Evolutionary conservation across 2,888 invertebrate species (phyloP).

Genomic region (Hydrotaea diabolus): DNA sequence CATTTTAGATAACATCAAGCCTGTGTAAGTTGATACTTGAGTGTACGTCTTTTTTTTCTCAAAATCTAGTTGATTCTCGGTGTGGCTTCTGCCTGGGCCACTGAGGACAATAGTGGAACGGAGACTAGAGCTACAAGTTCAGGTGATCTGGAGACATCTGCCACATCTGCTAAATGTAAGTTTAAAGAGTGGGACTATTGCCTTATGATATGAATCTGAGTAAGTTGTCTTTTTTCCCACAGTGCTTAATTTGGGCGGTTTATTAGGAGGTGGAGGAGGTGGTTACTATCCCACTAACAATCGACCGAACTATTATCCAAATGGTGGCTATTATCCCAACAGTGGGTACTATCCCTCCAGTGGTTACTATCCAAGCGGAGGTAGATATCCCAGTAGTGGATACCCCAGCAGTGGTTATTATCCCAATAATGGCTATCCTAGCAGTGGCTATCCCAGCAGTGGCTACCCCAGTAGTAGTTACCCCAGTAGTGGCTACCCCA

Average conservation of each 20-base stretch:
- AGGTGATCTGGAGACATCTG: constrained; percentile 75
- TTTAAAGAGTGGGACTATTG: constrained; percentile 10
- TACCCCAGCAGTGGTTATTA: constrained; percentile 52
- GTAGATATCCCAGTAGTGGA: constrained; percentile 53
- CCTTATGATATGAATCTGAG: background rate
- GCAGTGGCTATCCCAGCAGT: constrained; percentile 68
- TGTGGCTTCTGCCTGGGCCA: constrained; percentile 2
- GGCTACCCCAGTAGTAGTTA: constrained; percentile 72
- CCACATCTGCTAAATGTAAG: constrained; percentile 78
- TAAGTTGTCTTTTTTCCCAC: constrained; percentile 25
- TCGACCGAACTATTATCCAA: constrained; percentile 36
- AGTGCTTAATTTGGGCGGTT: constrained; percentile 81
- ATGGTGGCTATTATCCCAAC: constrained; percentile 21
- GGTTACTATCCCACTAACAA: constrained; percentile 67
- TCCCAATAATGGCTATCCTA: constrained; percentile 51
- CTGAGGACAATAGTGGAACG: constrained; percentile 5
- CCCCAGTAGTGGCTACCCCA: constrained; percentile 48
- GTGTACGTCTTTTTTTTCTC: background rate
- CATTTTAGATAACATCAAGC: too few relatives aligned
- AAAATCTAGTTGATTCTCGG: constrained; percentile 32
- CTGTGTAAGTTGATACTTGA: too few relatives aligned
- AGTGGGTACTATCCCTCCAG: constrained; percentile 4
- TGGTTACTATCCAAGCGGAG: constrained; percentile 68
- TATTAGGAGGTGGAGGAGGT: constrained; percentile 72
- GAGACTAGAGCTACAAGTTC: constrained; percentile 16